A percentile compares a stretch with the other conserved stretches of the same genome.
phyloP scores from a whole-genome alignment of 2,113 vertebrate species.

The Caloenas nicobarica region DNA sequence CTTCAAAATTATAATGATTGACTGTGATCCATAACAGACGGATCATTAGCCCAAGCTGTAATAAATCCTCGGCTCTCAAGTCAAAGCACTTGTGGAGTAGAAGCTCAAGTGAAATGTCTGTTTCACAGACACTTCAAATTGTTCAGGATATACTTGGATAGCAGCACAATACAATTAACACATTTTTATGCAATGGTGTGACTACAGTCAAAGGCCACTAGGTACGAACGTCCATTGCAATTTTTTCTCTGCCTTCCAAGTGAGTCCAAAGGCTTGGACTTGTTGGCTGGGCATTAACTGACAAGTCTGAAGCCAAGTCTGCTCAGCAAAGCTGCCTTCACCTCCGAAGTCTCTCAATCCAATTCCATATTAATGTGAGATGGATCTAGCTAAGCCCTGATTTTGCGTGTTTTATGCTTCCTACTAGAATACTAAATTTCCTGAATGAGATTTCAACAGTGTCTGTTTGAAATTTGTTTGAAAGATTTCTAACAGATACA shows the following conservation, averaged over 20 bases:
- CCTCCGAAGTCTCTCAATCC: background rate
- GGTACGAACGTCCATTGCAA: constrained; percentile 1
- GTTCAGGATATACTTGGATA: background rate
- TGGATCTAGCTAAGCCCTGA: background rate
- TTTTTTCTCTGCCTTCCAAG: background rate
- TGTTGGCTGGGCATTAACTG: background rate
- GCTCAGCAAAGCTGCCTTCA: background rate
- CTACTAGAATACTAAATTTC: background rate
- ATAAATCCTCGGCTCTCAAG: constrained; percentile 49
- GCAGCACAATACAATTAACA: background rate
- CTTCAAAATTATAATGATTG: constrained; percentile 53
- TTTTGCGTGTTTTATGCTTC: background rate
- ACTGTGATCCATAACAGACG: constrained; percentile 28
- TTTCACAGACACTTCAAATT: background rate
- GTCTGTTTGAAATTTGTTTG: background rate
- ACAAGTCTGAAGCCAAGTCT: background rate
- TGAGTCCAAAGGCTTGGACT: background rate
- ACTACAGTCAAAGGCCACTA: background rate
- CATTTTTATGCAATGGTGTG: background rate
- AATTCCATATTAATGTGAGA: background rate
- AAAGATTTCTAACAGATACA: background rate
- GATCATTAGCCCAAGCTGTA: constrained; percentile 44
- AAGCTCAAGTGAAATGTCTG: background rate
- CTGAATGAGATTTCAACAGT: background rate
- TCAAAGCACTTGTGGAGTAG: background rate